Base-by-base conservation (phyloP, 2,797 vertebrate species). In the Tiaroga cobitis region DNA sequence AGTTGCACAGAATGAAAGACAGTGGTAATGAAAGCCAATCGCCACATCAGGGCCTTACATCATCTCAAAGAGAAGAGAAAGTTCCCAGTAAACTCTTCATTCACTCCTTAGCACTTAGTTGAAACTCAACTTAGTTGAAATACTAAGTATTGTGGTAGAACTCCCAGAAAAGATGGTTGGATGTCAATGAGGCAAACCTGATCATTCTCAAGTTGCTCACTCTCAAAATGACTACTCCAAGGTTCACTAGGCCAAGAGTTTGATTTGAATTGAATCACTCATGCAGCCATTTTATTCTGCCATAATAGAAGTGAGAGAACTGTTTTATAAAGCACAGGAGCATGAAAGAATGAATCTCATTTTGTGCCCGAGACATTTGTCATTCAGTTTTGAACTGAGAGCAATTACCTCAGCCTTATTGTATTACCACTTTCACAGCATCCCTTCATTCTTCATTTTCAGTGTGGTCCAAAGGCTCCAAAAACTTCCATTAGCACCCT, bases 401-500 rank as follows among this genome's bases (percentile, higher is more conserved):
- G 77, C 85, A 83, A 90, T 90, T 92, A 88, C 86, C 67, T 80
- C 43, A 75, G 75, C 81, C 87, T 88, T 83, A 88, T 90, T 92
- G 85, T 89, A 84, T 90, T 88, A 91, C 91, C 86, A 87, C 86
- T 74, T 80, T 84, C 26, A 51, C 89, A 65, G 75, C 61, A 70
- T 88, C 88, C 80, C 75, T 68, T 86, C 83, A 86, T 83, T 81
- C 79, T 34, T 83, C 80, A 82, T 89, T 80, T 82, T 82, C 85
- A 83, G 83, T 84, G 82, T 87, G 89, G 88, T 91, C 87, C 86
- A 85, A 87, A 86, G 90, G 76, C 81, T 90, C 85, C 83, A 85
- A 83, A 90, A 82, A 87, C 84, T 90, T 88, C 91, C 90, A 94
- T 91, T 93, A 93, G 90, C 89, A 83, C 87, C 85, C 75, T 85